These are phyloP conservation scores for Hydraecia micacea DNA, from an alignment of 2,888 invertebrate species.

Conservation along the genomic window DNA sequence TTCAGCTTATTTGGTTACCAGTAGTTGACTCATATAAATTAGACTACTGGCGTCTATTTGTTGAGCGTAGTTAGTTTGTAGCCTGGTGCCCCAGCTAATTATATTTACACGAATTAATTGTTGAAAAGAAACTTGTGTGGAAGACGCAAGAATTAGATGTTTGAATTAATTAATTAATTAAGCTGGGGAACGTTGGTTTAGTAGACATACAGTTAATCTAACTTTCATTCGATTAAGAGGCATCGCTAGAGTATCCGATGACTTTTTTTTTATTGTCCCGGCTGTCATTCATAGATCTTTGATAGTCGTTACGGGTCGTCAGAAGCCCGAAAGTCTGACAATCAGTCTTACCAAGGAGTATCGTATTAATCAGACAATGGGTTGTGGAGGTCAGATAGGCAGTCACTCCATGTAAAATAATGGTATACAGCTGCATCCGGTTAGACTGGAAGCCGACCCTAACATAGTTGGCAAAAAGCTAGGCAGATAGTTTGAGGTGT, in stretches of 20 bases:
- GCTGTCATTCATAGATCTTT: too few relatives aligned
- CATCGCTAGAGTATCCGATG: background rate
- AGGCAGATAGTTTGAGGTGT: background rate
- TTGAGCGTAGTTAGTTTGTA: constrained; percentile 13
- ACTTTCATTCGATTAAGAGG: constrained; percentile 23
- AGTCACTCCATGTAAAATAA: too few relatives aligned
- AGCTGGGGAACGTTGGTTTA: background rate
- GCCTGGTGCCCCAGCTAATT: constrained; percentile 33
- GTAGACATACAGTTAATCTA: constrained; percentile 3
- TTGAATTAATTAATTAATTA: constrained; percentile 27
- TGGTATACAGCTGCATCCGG: too few relatives aligned
- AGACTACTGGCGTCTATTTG: constrained; percentile 59
- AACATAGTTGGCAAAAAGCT: too few relatives aligned
- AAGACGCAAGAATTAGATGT: constrained; percentile 12
- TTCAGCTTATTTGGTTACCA: constrained; percentile 66
- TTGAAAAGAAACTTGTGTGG: constrained; percentile 35
- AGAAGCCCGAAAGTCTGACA: too few relatives aligned
- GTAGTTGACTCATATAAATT: constrained; percentile 69
- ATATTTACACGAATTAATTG: constrained; percentile 53
- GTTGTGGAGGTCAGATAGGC: too few relatives aligned
- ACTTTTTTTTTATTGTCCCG: too few relatives aligned
- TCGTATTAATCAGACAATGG: too few relatives aligned
- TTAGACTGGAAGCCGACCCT: too few relatives aligned
- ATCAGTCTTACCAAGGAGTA: too few relatives aligned
- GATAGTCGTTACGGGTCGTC: too few relatives aligned